Evolutionary conservation across 2,797 vertebrate species (phyloP).

Genomic region (Macrochelys suwanniensis): DNA sequence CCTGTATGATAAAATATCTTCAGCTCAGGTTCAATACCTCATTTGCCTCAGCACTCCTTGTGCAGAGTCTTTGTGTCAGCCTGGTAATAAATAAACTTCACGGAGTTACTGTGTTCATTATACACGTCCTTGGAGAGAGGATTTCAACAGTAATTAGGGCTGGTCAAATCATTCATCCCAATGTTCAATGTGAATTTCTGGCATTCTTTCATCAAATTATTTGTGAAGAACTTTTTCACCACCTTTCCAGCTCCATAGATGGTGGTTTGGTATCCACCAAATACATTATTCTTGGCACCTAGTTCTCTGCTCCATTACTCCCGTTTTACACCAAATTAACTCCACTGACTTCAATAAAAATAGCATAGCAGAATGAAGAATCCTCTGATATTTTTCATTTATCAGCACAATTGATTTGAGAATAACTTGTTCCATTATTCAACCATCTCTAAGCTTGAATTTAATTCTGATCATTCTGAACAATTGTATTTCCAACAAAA

Average conservation of each 20-base stretch:
- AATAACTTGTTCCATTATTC: neutral
- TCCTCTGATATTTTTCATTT: conserved; percentile 6
- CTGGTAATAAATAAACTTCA: neutral
- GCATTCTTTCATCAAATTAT: neutral
- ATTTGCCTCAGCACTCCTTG: neutral
- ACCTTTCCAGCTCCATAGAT: neutral
- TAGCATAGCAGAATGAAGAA: neutral
- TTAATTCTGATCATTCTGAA: conserved; percentile 34
- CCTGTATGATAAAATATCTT: neutral
- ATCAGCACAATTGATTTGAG: neutral
- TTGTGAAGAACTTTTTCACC: neutral
- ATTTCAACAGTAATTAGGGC: neutral
- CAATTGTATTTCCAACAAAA: conserved; percentile 40
- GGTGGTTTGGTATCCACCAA: neutral
- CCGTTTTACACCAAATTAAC: neutral
- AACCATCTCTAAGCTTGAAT: conserved; percentile 20
- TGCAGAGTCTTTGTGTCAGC: neutral
- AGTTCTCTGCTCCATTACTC: neutral
- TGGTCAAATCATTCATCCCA: neutral
- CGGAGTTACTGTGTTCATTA: neutral
- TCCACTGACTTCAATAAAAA: neutral
- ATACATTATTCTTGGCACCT: neutral
- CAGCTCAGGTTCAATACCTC: neutral
- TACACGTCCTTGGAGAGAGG: neutral
- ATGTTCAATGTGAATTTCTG: conserved; percentile 8